These are phyloP conservation scores for Callyntrura sp. DNA, from an alignment of 2,888 invertebrate genomes.

Conservation along the genomic window DNA sequence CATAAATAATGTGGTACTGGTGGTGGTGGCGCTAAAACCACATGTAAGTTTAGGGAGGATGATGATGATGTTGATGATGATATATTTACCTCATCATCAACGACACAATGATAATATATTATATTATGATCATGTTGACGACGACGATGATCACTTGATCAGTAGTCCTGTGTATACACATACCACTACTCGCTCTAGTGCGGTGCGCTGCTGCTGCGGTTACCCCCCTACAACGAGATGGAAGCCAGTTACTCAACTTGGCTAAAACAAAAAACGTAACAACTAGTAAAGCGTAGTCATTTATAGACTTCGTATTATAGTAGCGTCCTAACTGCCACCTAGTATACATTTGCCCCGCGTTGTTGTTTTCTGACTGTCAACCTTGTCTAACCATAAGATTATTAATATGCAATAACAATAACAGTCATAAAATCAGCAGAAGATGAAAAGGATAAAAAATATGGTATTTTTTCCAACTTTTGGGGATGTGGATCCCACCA, in stretches of 20 bases:
- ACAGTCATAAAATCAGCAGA: constrained; percentile 2
- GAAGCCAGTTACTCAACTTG: constrained; percentile 41
- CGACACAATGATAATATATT: constrained; percentile 46
- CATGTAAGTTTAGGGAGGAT: constrained; percentile 13
- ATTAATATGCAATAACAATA: constrained; percentile 38
- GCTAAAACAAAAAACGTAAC: constrained; percentile 30
- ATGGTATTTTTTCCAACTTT: neutral
- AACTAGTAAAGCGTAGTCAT: constrained; percentile 14
- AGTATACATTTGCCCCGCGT: neutral
- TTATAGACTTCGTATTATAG: neutral
- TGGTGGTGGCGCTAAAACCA: constrained; percentile 8
- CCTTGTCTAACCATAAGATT: constrained; percentile 62
- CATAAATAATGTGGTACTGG: no score
- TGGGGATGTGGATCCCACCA: neutral
- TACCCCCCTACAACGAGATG: no score
- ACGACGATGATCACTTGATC: constrained; percentile 45
- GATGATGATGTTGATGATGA: constrained; percentile 42
- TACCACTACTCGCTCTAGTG: no score
- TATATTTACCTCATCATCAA: constrained; percentile 50
- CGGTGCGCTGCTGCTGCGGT: no score
- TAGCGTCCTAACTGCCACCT: neutral
- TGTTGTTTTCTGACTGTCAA: constrained; percentile 46
- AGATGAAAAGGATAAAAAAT: neutral
- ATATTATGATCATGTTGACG: constrained; percentile 19
- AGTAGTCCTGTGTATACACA: no score